Conservation (phyloP, 2,797 vertebrate species). For the Melanotaenia boesemani region DNA sequence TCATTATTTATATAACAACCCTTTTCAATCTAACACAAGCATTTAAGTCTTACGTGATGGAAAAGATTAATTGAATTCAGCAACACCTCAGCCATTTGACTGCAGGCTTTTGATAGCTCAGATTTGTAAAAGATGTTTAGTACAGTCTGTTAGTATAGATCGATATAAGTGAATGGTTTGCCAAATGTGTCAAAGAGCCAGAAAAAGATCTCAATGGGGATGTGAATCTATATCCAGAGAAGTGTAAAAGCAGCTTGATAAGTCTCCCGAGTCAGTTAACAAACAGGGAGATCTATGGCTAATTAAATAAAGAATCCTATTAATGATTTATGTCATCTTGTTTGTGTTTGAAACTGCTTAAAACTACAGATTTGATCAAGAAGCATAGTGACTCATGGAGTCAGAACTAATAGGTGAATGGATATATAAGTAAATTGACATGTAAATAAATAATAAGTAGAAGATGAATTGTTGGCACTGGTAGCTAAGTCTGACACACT, state of each 20-base stretch:
- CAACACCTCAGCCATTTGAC: neutral
- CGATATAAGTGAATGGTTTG: neutral
- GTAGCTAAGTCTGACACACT: slow-evolving; percentile 31
- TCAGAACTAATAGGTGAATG: slow-evolving; percentile 18
- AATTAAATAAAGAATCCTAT: slow-evolving; percentile 30
- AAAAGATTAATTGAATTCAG: neutral
- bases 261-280: slow-evolving; percentile 43
- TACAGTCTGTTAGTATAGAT: neutral
- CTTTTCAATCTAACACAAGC: neutral
- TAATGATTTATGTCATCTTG: slow-evolving; percentile 37
- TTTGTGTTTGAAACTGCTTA: neutral
- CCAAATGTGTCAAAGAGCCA: neutral
- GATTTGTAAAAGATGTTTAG: neutral
- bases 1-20: neutral
- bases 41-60: neutral
- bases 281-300: slow-evolving; percentile 30
- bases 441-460: slow-evolving; percentile 59
- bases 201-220: neutral
- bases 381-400: slow-evolving; percentile 27
- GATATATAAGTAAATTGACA: slow-evolving; percentile 28
- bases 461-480: slow-evolving; percentile 48
- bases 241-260: slow-evolving; percentile 9
- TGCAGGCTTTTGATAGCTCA: too few relatives aligned
- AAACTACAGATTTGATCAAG: slow-evolving; percentile 28
- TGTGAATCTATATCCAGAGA: neutral